Evolutionary conservation across 2,888 invertebrate species (phyloP).

Genomic region (Dysmachus trigonus): DNA sequence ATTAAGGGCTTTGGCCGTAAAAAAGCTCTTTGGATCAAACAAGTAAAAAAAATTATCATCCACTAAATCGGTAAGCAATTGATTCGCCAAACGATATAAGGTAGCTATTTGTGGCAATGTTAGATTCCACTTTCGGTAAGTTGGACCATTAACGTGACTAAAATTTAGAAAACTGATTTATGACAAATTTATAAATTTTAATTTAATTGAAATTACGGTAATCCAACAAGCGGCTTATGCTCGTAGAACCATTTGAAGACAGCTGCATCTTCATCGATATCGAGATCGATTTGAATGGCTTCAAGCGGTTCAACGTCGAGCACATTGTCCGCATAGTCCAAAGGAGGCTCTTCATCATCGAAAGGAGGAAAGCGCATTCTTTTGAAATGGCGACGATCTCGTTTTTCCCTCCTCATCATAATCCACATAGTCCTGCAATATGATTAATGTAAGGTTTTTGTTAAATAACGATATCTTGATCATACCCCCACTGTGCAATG

Average conservation of each 20-base stretch:
- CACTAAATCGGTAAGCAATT: slow-evolving; percentile 95
- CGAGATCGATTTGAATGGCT: slow-evolving; percentile 98
- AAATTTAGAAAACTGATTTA: background rate
- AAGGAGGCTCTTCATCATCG: slow-evolving; percentile 99
- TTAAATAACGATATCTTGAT: slow-evolving; percentile 27
- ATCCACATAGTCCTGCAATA: slow-evolving; percentile 95
- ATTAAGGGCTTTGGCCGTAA: slow-evolving; percentile 98
- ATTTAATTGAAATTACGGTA: slow-evolving; percentile 70
- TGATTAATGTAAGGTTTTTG: background rate
- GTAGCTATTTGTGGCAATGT: slow-evolving; percentile 97
- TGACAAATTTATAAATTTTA: background rate
- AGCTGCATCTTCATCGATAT: slow-evolving; percentile 90
- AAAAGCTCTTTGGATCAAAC: slow-evolving; percentile 99
- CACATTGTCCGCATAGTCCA: slow-evolving; percentile 99
- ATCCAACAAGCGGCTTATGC: slow-evolving; percentile 93
- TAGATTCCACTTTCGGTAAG: slow-evolving; percentile 96
- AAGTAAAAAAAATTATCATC: slow-evolving; percentile 99
- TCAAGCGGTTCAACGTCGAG: slow-evolving; percentile 98
- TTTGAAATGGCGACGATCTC: slow-evolving; percentile 98
- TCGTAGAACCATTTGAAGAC: slow-evolving; percentile 99
- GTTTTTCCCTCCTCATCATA: slow-evolving; percentile 99
- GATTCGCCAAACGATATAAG: slow-evolving; percentile 96
- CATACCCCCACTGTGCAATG: slow-evolving; percentile 98
- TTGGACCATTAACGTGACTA: slow-evolving; percentile 92
- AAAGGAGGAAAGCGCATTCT: slow-evolving; percentile 99